Percentiles rank a stretch among this genome's conserved stretches.
Evolutionary conservation across 1,140 invertebrate genomes (phyloP).

Genomic region (Coboldia fuscipes): DNA sequence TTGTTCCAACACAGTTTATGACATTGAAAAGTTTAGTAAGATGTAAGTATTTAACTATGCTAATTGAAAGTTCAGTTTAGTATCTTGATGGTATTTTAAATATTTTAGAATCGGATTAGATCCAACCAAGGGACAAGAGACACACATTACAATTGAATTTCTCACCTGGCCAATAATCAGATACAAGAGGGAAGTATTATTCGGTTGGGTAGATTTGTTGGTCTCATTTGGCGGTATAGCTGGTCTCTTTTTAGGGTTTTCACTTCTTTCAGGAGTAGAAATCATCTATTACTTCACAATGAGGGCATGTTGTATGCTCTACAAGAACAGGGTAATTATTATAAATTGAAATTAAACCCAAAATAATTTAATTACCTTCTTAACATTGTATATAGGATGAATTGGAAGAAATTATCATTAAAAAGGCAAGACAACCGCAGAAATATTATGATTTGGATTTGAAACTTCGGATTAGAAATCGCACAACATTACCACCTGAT

Average conservation of each 20-base stretch:
- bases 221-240: slow-evolving; percentile 37
- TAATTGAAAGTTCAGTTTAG: no score
- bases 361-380: not conserved
- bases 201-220: slow-evolving; percentile 54
- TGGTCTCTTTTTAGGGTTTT: slow-evolving; percentile 52
- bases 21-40: slow-evolving; percentile 37
- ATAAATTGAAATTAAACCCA: no score
- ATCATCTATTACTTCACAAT: slow-evolving; percentile 50
- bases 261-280: slow-evolving; percentile 45
- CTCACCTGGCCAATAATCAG: slow-evolving; percentile 48
- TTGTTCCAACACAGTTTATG: slow-evolving; percentile 46
- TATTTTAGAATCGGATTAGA: not conserved
- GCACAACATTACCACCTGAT: no score
- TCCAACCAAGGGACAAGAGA: not conserved
- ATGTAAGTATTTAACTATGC: slow-evolving; percentile 7
- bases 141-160: slow-evolving; percentile 23
- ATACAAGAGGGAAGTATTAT: slow-evolving; percentile 50
- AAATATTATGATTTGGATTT: no score
- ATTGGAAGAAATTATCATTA: no score
- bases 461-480: no score
- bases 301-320: slow-evolving; percentile 37
- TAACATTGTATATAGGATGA: no score
- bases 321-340: slow-evolving; percentile 15
- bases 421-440: no score
- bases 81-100: no score